A percentile compares a stretch with the other conserved stretches of the same genome.
phyloP scores from a whole-genome alignment of 2,797 vertebrate species.

The Poecilia wingei region DNA sequence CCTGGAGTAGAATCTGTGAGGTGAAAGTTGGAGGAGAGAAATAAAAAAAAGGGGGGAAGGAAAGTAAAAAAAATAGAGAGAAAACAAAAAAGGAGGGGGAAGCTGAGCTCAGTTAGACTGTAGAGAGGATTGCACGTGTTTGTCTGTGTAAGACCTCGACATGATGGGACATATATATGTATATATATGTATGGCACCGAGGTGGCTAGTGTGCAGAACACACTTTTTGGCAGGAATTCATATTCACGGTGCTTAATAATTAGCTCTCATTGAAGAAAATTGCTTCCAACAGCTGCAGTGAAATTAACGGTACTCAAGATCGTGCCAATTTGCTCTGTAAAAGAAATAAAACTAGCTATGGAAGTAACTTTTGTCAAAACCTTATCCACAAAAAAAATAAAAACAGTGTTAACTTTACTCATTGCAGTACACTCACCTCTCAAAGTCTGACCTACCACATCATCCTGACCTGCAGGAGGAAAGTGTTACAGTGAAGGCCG shows the following conservation, averaged over 20 bases:
- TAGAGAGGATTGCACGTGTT: slow-evolving; percentile 82
- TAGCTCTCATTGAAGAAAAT: slow-evolving; percentile 17
- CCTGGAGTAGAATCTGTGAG: slow-evolving; percentile 79
- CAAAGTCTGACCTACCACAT: slow-evolving; percentile 75
- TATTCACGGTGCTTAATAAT: slow-evolving; percentile 18
- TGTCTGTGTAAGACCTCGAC: slow-evolving; percentile 90
- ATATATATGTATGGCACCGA: slow-evolving; percentile 62
- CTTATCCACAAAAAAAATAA: slow-evolving; percentile 60
- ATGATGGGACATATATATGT: slow-evolving; percentile 24
- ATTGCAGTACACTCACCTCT: slow-evolving; percentile 74
- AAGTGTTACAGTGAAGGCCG: slow-evolving; percentile 70
- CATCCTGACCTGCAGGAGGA: slow-evolving; percentile 79
- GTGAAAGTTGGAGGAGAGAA: slow-evolving; percentile 76
- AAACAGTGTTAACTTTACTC: slow-evolving; percentile 41
- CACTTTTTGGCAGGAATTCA: slow-evolving; percentile 68
- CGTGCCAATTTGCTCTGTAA: slow-evolving; percentile 53
- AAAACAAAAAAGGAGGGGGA: slow-evolving; percentile 83
- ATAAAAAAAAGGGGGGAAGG: slow-evolving; percentile 46
- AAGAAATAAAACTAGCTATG: slow-evolving; percentile 82
- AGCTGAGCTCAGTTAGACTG: slow-evolving; percentile 90
- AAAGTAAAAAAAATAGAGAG: slow-evolving; percentile 65
- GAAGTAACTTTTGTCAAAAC: slow-evolving; percentile 83
- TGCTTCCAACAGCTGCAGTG: slow-evolving; percentile 9
- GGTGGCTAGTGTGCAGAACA: slow-evolving; percentile 78
- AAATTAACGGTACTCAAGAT: slow-evolving; percentile 26